Evolutionary conservation across 2,888 invertebrate genomes (phyloP).

Genomic region (Chaetogeoica ovagalla): DNA sequence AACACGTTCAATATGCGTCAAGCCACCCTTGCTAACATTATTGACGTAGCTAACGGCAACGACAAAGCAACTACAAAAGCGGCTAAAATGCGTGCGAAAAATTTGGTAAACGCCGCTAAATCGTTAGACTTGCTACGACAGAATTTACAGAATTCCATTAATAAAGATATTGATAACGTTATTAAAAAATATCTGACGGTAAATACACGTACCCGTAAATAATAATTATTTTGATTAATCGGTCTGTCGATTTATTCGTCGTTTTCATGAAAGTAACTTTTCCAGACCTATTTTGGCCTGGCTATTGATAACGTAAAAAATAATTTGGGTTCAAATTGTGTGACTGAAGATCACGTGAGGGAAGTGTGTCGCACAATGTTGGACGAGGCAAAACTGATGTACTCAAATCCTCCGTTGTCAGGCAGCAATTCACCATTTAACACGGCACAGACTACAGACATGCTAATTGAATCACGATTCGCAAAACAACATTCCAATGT

Average conservation of each 20-base stretch:
- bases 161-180: slow-evolving; percentile 76
- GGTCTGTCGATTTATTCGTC: background rate
- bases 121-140: slow-evolving; percentile 75
- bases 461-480: slow-evolving; percentile 54
- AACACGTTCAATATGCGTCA: slow-evolving; percentile 71
- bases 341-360: slow-evolving; percentile 72
- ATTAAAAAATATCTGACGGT: slow-evolving; percentile 78
- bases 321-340: slow-evolving; percentile 75
- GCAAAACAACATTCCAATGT: slow-evolving; percentile 52
- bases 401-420: slow-evolving; percentile 56
- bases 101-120: slow-evolving; percentile 69
- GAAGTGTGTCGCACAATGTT: slow-evolving; percentile 77
- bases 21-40: slow-evolving; percentile 71
- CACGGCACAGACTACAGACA: slow-evolving; percentile 51
- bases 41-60: slow-evolving; percentile 52
- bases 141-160: slow-evolving; percentile 76
- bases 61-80: slow-evolving; percentile 61
- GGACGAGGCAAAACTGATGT: slow-evolving; percentile 71
- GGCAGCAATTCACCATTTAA: slow-evolving; percentile 56
- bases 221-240: background rate
- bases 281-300: slow-evolving; percentile 77
- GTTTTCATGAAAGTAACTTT: background rate
- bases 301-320: slow-evolving; percentile 76
- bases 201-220: slow-evolving; percentile 55
- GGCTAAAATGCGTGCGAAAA: slow-evolving; percentile 60